Evolutionary conservation across 2,113 vertebrate genomes (phyloP).

Genomic region (Nestor notabilis): DNA sequence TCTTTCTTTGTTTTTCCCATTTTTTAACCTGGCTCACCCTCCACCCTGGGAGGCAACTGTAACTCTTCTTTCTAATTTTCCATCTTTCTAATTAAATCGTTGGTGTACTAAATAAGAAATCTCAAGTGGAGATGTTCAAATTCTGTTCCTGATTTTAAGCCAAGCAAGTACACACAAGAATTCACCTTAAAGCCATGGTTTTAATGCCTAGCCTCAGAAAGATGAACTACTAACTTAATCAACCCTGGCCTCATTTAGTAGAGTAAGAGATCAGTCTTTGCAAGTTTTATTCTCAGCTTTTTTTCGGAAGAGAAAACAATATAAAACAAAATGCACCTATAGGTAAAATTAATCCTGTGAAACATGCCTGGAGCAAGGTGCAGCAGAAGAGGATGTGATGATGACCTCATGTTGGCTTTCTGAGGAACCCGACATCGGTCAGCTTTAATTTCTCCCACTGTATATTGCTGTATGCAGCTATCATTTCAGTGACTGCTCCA

Average conservation of each 20-base stretch:
- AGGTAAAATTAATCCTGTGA: constrained; percentile 14
- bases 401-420: neutral
- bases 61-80: neutral
- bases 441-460: neutral
- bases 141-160: neutral
- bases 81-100: neutral
- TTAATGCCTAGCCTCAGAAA: constrained; percentile 9
- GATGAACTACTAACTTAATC: constrained; percentile 39
- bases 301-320: constrained; percentile 17
- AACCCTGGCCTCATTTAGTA: constrained; percentile 11
- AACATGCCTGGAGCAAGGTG: neutral
- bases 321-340: neutral
- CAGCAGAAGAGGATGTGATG: neutral
- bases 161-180: neutral
- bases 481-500: neutral
- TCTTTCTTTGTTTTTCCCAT: neutral
- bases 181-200: constrained; percentile 16
- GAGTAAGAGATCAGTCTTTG: constrained; percentile 25
- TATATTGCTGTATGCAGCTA: neutral
- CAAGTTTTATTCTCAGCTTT: constrained; percentile 36
- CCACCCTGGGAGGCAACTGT: neutral
- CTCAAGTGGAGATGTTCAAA: neutral
- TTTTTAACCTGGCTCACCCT: neutral
- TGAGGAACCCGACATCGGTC: neutral
- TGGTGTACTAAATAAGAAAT: neutral